A percentile compares a stretch with the other conserved stretches of the same genome.
phyloP scores from a whole-genome alignment of 1,140 invertebrate genomes.

The Drosophila bocki region DNA sequence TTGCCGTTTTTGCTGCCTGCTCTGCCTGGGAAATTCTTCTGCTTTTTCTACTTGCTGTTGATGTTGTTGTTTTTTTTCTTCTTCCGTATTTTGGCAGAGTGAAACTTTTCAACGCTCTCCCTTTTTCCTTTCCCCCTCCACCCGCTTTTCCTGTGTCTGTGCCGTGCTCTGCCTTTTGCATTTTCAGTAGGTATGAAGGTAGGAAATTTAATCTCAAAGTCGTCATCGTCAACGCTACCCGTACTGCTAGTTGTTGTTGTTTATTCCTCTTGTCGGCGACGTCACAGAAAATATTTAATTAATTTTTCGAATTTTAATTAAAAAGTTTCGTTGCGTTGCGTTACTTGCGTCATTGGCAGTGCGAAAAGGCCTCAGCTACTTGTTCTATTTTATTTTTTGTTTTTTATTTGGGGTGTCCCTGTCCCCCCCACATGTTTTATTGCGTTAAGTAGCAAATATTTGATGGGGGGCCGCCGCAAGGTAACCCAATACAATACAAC shows the following conservation, averaged over 20 bases:
- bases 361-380: constrained; percentile 34
- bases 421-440: constrained; percentile 46
- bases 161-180: constrained; percentile 63
- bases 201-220: constrained; percentile 82
- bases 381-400: constrained; percentile 44
- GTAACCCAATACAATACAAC: constrained; percentile 32
- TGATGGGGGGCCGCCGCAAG: constrained; percentile 35
- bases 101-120: constrained; percentile 63
- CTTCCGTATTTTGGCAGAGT: constrained; percentile 46
- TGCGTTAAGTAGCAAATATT: constrained; percentile 65
- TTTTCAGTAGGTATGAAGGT: constrained; percentile 75
- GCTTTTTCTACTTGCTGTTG: constrained; percentile 27
- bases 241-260: constrained; percentile 12
- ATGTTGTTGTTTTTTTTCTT: constrained; percentile 2
- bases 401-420: neutral
- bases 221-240: constrained; percentile 68
- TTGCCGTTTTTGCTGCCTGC: constrained; percentile 63
- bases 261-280: constrained; percentile 46
- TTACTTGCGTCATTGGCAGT: constrained; percentile 63
- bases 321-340: constrained; percentile 72
- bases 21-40: constrained; percentile 50
- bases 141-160: constrained; percentile 5
- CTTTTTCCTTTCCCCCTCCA: neutral
- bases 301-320: constrained; percentile 84
- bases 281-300: constrained; percentile 83